phyloP scores from a whole-genome alignment of 2,113 vertebrate genomes.

The Terrapene triunguis region DNA sequence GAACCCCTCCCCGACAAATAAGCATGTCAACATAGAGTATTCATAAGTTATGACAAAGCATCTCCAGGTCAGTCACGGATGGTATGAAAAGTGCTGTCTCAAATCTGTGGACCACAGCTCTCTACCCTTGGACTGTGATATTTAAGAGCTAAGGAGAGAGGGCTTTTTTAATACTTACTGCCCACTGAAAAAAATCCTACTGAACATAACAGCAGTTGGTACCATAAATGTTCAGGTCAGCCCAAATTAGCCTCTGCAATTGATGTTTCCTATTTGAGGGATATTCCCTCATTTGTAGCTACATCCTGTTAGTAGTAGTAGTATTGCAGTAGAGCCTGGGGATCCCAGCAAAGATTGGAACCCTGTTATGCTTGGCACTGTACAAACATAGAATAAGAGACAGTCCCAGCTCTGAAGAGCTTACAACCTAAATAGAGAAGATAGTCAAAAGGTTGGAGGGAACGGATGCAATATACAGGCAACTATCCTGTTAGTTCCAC shows the following conservation, averaged over 20 bases:
- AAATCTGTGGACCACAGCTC: not conserved
- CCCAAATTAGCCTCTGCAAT: not conserved
- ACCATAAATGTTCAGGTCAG: not conserved
- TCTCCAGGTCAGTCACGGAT: not conserved
- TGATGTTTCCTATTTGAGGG: not conserved
- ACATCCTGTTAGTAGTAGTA: not conserved
- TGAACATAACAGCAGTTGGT: not conserved
- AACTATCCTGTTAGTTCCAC: not conserved
- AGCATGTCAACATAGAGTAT: not conserved
- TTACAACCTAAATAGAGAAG: not conserved
- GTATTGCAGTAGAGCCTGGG: not conserved
- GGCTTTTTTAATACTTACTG: not conserved
- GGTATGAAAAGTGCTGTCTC: not conserved
- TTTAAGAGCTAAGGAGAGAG: not conserved
- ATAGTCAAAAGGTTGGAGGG: not conserved
- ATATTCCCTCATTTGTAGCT: not conserved
- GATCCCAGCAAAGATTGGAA: not conserved
- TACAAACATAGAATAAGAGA: not conserved
- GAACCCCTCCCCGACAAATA: not conserved
- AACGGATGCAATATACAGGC: not conserved
- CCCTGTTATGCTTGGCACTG: not conserved
- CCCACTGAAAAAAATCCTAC: not conserved
- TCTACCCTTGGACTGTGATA: not conserved
- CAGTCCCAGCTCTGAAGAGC: not conserved
- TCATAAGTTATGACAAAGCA: not conserved